Percentiles rank a stretch among this genome's conserved stretches.
phyloP scores from a whole-genome alignment of 2,888 invertebrate species.

The Achlya flavicornis region DNA sequence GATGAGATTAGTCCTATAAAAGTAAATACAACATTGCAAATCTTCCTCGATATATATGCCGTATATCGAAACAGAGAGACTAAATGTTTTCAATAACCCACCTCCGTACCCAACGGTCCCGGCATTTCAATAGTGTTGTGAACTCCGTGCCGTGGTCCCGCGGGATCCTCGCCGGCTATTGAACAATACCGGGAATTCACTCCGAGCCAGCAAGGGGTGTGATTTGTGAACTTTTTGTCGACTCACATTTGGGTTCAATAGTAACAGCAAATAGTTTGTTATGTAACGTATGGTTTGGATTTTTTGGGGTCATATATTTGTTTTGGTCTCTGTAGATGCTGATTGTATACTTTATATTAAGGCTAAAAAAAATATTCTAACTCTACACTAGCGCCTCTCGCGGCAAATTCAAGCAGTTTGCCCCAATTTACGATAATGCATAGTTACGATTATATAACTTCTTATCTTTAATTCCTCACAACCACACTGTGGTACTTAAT shows the following conservation, averaged over 20 bases:
- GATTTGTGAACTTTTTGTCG: slow-evolving; percentile 7
- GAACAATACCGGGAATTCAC: slow-evolving; percentile 1
- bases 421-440: too few relatives aligned
- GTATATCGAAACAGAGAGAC: slow-evolving; percentile 37
- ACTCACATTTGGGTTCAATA: slow-evolving; percentile 4
- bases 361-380: background rate
- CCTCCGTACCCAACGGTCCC: background rate
- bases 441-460: too few relatives aligned
- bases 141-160: background rate
- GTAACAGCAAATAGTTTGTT: slow-evolving; percentile 1
- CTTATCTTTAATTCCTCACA: too few relatives aligned
- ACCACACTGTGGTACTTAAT: too few relatives aligned
- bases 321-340: background rate
- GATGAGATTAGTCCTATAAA: background rate
- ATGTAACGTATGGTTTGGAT: background rate
- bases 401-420: too few relatives aligned
- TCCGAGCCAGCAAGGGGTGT: background rate
- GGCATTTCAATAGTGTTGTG: background rate
- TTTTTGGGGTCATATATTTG: background rate
- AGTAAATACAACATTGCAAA: background rate
- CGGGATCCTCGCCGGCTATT: background rate
- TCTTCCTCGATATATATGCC: slow-evolving; percentile 13
- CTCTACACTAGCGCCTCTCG: too few relatives aligned
- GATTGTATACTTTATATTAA: too few relatives aligned
- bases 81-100: slow-evolving; percentile 32